These are phyloP conservation scores for Drosophila nasuta DNA, from an alignment of 1,140 invertebrate genomes.

Conservation along the genomic window DNA sequence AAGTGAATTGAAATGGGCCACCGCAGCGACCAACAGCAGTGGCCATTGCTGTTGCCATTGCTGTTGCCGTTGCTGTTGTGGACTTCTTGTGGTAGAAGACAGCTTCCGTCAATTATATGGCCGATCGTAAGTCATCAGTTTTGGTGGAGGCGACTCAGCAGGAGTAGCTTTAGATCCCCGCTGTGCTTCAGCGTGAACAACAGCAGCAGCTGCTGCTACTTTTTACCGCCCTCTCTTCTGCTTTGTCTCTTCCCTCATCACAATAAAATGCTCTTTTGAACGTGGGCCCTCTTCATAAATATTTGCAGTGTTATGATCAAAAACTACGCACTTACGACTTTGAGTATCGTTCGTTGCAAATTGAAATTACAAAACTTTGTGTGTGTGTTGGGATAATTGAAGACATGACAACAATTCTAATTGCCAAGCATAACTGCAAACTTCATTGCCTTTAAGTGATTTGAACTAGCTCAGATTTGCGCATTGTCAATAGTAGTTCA, in stretches of 20 bases:
- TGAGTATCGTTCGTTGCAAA: constrained; percentile 33
- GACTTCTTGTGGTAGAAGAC: constrained; percentile 27
- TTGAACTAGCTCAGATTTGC: constrained; percentile 22
- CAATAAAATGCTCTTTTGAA: neutral
- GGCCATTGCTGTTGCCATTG: too few species aligned
- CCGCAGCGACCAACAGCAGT: constrained; percentile 18
- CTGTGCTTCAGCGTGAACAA: constrained; percentile 21
- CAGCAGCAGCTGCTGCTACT: constrained; percentile 4
- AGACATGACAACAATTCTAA: neutral
- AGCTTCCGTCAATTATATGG: constrained; percentile 74
- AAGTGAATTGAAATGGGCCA: constrained; percentile 68
- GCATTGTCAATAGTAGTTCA: constrained; percentile 33
- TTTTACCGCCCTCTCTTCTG: neutral
- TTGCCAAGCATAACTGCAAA: neutral
- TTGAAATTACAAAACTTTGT: constrained; percentile 11
- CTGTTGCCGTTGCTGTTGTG: neutral
- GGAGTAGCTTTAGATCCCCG: constrained; percentile 48
- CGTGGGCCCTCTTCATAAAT: constrained; percentile 18
- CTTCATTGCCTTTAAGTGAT: too few species aligned
- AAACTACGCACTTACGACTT: constrained; percentile 18
- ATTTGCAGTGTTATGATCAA: constrained; percentile 22
- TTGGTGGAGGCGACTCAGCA: constrained; percentile 46
- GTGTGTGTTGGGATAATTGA: neutral
- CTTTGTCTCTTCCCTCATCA: neutral
- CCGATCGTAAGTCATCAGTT: constrained; percentile 36